Base-by-base conservation (phyloP, 2,888 invertebrate species). In the Thera britannica region DNA sequence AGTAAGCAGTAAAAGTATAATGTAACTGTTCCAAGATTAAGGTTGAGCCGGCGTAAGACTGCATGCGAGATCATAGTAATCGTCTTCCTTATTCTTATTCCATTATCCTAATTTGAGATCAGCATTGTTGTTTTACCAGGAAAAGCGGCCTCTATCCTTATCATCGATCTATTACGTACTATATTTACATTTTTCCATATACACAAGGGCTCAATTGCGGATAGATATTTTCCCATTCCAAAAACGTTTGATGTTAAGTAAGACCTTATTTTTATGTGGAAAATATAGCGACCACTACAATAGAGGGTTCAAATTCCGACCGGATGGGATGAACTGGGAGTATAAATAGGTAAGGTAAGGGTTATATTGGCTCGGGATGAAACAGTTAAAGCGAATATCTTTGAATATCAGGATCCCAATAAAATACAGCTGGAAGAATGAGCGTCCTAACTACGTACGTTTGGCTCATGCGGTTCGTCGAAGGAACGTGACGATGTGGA, bases 401-500 rank as follows among this genome's bases (percentile, higher is more conserved):
- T 46, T 2, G 8, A 9, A 46, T 46, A 46, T 46, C 4, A 5
- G 3, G 41, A 6, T 41, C 41, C 41, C 6, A 41, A 41, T 7
- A 46, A 9, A 7, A 9, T 46, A 9, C 9, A 46, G 44, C 41
- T 4, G 41, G 41, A 41, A 7, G 48, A 59, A 67, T 68, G 72
- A 67, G 72, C 72, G 62, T 72, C 72, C 65, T 58, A 68, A 73
- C 75, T 80, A 23, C 23, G 23, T 23, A 23, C 23, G 23, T 23
- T 81, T 79, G 76, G 71, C 79, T 82, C 76, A 80, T 80, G 77
- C 70, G 72, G 76, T 77, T 79, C 82, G 82, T 80, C 77, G 79
- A 75, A 76, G 63, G 75, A 83, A 82, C 83, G 82, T 86, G 86
- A 81, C 79, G 77, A 72, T 72, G 67, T 52, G 67, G 58, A 46